These are phyloP conservation scores for Branchellion lobata DNA, from an alignment of 2,888 invertebrate genomes.

Conservation along the genomic window DNA sequence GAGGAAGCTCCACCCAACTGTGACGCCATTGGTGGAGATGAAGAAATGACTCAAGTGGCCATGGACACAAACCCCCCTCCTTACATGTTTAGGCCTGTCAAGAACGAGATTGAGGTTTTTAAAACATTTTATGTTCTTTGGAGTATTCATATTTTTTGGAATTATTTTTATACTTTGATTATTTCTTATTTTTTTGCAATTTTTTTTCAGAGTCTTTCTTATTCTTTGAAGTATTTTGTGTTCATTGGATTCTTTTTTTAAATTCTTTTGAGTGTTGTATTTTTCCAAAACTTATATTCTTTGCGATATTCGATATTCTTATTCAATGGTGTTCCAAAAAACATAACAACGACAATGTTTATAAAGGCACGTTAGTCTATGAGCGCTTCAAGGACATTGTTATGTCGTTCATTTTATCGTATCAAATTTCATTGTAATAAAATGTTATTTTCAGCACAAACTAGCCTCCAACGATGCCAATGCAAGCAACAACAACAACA, in stretches of 20 bases:
- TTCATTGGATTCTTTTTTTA: background rate
- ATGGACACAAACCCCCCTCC: conserved; percentile 57
- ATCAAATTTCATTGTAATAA: no score
- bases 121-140: no score
- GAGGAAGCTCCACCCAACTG: conserved; percentile 40
- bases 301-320: no score
- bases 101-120: conserved; percentile 58
- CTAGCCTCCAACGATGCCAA: background rate
- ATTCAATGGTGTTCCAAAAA: no score
- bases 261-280: background rate
- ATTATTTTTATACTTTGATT: no score
- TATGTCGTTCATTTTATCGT: no score
- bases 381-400: no score
- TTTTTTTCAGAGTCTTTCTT: background rate
- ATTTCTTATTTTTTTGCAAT: background rate
- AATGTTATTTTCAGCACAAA: conserved; percentile 8
- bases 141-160: no score
- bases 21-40: conserved; percentile 58
- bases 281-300: background rate
- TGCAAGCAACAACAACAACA: background rate
- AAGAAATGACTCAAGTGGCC: conserved; percentile 58
- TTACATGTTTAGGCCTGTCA: conserved; percentile 63
- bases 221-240: conserved; percentile 2
- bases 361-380: no score
- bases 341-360: no score